A percentile compares a stretch with the other conserved stretches of the same genome.
Conservation (phyloP, 2,797 vertebrate genomes). For the Pelodytes ibericus region DNA sequence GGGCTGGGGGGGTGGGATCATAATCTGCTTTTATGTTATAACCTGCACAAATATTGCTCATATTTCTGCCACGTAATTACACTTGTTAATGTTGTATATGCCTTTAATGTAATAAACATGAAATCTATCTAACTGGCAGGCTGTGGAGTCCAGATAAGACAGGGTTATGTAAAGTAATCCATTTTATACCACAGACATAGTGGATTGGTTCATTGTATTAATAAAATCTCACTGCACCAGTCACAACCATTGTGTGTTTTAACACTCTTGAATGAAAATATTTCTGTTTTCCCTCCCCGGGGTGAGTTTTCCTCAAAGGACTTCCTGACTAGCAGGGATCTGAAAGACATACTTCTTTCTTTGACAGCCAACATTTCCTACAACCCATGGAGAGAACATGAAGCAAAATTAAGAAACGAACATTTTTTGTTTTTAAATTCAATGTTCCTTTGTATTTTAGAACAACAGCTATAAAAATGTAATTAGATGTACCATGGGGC, state of each 20-base stretch:
- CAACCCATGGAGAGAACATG: conserved; percentile 5
- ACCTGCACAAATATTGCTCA: no score
- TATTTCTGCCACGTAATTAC: no score
- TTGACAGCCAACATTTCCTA: conserved; percentile 52
- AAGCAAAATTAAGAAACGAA: conserved; percentile 20
- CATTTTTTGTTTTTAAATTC: conserved; percentile 14
- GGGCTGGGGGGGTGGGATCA: no score
- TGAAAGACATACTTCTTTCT: conserved; percentile 12
- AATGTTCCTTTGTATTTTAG: conserved; percentile 20
- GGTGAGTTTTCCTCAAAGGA: conserved; percentile 37
- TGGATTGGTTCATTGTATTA: neutral
- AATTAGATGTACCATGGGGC: conserved; percentile 20
- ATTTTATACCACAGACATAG: no score
- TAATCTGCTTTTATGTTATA: no score
- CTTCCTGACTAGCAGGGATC: conserved; percentile 34
- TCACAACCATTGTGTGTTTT: conserved; percentile 28
- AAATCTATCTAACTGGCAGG: neutral
- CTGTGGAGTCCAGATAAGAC: neutral
- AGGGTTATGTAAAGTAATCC: neutral
- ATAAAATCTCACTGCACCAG: neutral
- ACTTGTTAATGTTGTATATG: no score
- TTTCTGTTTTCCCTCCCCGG: neutral
- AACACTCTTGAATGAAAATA: conserved; percentile 50
- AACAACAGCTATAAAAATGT: neutral
- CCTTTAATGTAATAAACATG: no score